Percentiles rank a stretch among this genome's conserved stretches.
Evolutionary conservation across 2,797 vertebrate genomes (phyloP).

Genomic region (Leuciscus waleckii): DNA sequence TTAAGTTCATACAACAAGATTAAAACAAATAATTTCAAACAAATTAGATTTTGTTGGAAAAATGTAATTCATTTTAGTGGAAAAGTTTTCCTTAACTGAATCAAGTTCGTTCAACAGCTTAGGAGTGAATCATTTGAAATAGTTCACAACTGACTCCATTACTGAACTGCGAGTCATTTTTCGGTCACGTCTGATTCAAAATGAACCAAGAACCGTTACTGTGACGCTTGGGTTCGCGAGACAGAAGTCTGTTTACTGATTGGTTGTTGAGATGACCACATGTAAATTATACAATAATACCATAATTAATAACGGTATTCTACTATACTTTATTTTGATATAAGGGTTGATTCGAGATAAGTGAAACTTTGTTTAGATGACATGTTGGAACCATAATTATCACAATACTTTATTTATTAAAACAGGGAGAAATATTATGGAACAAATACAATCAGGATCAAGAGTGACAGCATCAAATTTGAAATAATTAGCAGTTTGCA

Average conservation of each 20-base stretch:
- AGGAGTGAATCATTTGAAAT: not conserved
- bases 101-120: no score
- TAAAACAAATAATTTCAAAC: no score
- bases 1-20: no score
- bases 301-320: not conserved
- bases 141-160: not conserved
- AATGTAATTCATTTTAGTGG: no score
- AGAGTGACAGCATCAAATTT: no score
- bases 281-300: not conserved
- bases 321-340: no score
- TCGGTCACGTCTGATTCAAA: not conserved
- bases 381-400: not conserved
- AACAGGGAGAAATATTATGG: not conserved
- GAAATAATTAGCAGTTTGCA: no score
- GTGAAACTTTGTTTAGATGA: not conserved
- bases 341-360: not conserved
- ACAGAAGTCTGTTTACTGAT: not conserved
- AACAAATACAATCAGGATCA: no score
- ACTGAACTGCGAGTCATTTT: not conserved
- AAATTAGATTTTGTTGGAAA: no score
- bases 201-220: not conserved
- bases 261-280: not conserved
- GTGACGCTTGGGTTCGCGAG: no score
- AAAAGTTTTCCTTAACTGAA: no score
- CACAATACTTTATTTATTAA: not conserved